A percentile compares a stretch with the other conserved stretches of the same genome.
Conservation (phyloP, 2,888 invertebrate genomes). For the Cantharis flavilabris region DNA sequence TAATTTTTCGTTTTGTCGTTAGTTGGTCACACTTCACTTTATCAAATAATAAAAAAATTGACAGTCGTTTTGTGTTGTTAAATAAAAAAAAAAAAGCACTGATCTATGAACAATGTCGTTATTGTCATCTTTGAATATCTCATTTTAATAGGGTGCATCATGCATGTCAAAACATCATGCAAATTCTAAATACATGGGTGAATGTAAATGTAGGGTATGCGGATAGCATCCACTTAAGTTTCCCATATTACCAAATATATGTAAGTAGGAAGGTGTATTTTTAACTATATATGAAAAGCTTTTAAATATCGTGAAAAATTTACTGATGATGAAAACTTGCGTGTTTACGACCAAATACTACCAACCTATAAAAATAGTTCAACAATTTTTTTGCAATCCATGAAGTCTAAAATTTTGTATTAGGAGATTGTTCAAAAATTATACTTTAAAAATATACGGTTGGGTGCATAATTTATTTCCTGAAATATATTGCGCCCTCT, state of each 20-base stretch:
- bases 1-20: background rate
- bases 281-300: too few species aligned
- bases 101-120: conserved; percentile 37
- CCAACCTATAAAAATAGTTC: too few species aligned
- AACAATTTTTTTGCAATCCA: background rate
- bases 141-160: conserved; percentile 44
- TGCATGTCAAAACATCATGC: conserved; percentile 45
- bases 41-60: conserved; percentile 18
- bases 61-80: conserved; percentile 24
- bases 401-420: too few species aligned
- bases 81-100: conserved; percentile 16
- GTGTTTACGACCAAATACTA: too few species aligned
- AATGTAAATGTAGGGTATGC: background rate
- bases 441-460: background rate
- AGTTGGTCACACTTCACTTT: background rate
- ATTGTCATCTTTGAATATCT: conserved; percentile 41
- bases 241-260: too few species aligned
- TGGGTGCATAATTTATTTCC: background rate
- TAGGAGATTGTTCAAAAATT: too few species aligned
- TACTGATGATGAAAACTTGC: too few species aligned
- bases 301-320: too few species aligned
- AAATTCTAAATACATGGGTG: conserved; percentile 15
- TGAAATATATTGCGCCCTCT: background rate
- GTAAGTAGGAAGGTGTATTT: too few species aligned
- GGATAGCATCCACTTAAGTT: background rate